These are phyloP conservation scores for Ceratosolen fusciceps DNA, from an alignment of 1,140 invertebrate genomes.

Conservation along the genomic window DNA sequence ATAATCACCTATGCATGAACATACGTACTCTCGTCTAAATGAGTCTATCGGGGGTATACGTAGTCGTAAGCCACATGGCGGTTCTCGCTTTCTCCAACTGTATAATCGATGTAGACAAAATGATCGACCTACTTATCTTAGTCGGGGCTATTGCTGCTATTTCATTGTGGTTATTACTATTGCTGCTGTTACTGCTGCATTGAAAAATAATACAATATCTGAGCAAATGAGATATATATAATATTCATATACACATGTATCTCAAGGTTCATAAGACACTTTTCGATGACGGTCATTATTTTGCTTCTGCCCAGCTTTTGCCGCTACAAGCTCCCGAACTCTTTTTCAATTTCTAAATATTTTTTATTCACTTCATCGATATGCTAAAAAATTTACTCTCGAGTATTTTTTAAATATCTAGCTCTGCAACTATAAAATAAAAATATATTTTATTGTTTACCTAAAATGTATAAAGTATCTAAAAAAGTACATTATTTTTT, in stretches of 20 bases:
- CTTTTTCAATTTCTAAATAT: conserved; percentile 10
- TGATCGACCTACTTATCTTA: conserved; percentile 40
- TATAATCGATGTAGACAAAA: conserved; percentile 49
- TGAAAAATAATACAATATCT: not conserved
- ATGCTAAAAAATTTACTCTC: too few relatives aligned
- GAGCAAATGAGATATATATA: not conserved
- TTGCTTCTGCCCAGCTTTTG: not conserved
- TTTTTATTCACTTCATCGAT: not conserved
- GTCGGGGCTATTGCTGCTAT: too few relatives aligned
- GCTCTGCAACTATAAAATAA: too few relatives aligned
- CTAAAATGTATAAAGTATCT: too few relatives aligned
- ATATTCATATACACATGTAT: not conserved
- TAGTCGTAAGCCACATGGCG: not conserved
- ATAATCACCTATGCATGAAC: not conserved
- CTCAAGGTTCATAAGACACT: not conserved
- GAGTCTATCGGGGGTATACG: conserved; percentile 5
- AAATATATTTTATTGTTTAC: too few relatives aligned
- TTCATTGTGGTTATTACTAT: too few relatives aligned
- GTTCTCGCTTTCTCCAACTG: conserved; percentile 34
- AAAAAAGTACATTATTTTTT: too few relatives aligned
- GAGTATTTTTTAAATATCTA: too few relatives aligned
- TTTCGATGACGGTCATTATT: conserved; percentile 3
- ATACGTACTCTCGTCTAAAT: not conserved
- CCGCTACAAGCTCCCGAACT: not conserved
- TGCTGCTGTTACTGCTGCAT: conserved; percentile 15